Base-by-base conservation (phyloP, 2,797 vertebrate genomes). In the Liasis olivaceus region DNA sequence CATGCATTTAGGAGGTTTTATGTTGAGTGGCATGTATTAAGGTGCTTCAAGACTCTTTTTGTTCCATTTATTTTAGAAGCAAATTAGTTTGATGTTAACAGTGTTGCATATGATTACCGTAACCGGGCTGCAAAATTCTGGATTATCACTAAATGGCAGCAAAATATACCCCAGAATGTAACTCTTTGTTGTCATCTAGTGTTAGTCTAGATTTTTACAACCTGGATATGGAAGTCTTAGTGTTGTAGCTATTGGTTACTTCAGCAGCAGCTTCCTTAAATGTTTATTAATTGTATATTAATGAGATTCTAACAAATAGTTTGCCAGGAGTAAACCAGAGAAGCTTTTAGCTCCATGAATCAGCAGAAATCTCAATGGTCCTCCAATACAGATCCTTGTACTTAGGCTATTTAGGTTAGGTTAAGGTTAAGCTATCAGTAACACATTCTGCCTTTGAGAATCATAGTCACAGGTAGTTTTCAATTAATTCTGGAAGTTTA, bases 281-380 rank as follows among this genome's bases (percentile, higher is more conserved):
- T 66, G 90, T 84, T 87, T 69, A 63, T 87, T 69, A 86, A 56
- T 14, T 26, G 13, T 58, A 62, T 87, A 54, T 87, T 91, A 91
- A 87, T 91, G 31, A 36, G 62, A 63, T 87, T 47, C 51, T 87
- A 87, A 91, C 31, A 26, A 91, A 91, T 51, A 87, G 47, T 87
- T 91, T 69, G 3, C 54, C 22, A 42, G 90, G 31, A 66, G 20
- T 47, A 91, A 64, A 63, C 15, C 77, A 91, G 85, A 64, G 60
- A 36, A 4, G 59, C 47, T 60, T 56, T 85, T 86, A 91, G 31
- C n/a, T 58, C 60, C 86, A 9, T 0, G 4, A 62, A n/a, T 58
- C 47, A 64, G 36, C 90, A 91, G 81, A 20, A 66, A 91, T 42
- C 47, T 56, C 60, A 66, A 28, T 86, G 60, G 60, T 31, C 60